Evolutionary conservation across 2,888 invertebrate genomes (phyloP), one percentile per base, ranked within the genome.

Genomic region (Tethea ocularis): DNA sequence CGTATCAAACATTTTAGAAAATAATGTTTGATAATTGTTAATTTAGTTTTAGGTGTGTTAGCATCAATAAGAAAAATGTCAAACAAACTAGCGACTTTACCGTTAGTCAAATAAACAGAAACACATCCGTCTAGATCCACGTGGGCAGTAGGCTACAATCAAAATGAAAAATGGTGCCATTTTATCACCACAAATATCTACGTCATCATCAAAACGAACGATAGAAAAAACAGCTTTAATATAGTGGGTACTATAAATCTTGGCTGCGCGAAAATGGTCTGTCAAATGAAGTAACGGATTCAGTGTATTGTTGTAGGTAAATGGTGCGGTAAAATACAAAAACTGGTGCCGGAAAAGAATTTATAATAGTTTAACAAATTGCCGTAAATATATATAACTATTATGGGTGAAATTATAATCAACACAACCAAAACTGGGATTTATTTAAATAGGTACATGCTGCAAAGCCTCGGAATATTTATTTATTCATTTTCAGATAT

Each of bases 191-290:
- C 62, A 62, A 66, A 66, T 62, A 66, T 67, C 64, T 61, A 61
- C 55, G 51, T 17, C n/a, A 10, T 20, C 61, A 66, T 66, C 74
- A 75, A 76, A 70, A 72, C 57, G 62, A 62, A 73, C 62, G 61
- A 64, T 67, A 72, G 77, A 78, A 73, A 71, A 67, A 70, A 46
- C 7, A 46, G 46, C 20, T 46, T 20, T 20, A 46, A 46, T 46
- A 10, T 46, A 46, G 46, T 46, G 46, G 17, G 64, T 66, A 64
- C 71, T 65, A 85, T 87, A 78, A 79, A 86, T 86, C 82, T 82
- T 71, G 70, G 76, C 72, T 70, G 59, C 68, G 67, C 64, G 67
- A 79, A 80, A 80, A 82, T 80, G 72, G 78, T 72, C 74, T 67
- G 72, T 71, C 77, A 70, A 75, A 73, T 68, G 63, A 68, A 66